Evolutionary conservation across 2,113 vertebrate species (phyloP).

Genomic region (Pelmatolapia mariae): DNA sequence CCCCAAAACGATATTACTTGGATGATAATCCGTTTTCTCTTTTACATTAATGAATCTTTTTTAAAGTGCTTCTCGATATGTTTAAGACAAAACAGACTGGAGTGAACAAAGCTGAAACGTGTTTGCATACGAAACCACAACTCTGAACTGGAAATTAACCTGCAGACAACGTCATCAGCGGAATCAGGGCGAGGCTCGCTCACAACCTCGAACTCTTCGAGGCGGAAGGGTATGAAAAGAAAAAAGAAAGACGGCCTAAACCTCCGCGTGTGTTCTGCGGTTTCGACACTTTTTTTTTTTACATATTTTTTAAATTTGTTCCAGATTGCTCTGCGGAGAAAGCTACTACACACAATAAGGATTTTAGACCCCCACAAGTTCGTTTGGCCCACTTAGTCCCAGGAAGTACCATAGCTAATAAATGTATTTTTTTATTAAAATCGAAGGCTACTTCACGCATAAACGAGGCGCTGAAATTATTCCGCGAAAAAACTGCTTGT

Average conservation of each 20-base stretch:
- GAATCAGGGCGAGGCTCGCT: constrained; percentile 25
- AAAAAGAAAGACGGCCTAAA: not conserved
- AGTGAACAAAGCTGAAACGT: not conserved
- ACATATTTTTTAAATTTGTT: not conserved
- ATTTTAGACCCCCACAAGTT: not conserved
- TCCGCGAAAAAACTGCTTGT: fast-evolving
- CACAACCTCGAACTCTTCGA: not conserved
- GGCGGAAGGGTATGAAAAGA: not conserved
- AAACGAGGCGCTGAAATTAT: not conserved
- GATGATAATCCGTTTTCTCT: fast-evolving
- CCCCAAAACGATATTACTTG: fast-evolving
- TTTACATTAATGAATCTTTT: not conserved
- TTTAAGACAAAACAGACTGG: fast-evolving
- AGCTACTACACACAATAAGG: not conserved
- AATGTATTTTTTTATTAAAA: not conserved
- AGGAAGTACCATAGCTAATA: not conserved
- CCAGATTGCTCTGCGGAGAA: not conserved
- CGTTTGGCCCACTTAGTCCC: not conserved
- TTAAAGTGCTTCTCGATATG: not conserved
- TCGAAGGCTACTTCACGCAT: not conserved
- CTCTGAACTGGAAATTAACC: not conserved
- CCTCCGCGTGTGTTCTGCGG: not conserved
- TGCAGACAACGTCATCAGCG: not conserved
- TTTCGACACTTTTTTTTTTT: not conserved
- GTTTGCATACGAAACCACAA: not conserved